Evolutionary conservation across 2,113 vertebrate genomes (phyloP), one percentile per base, ranked within the genome.

Genomic region (Lichenostomus cassidix): DNA sequence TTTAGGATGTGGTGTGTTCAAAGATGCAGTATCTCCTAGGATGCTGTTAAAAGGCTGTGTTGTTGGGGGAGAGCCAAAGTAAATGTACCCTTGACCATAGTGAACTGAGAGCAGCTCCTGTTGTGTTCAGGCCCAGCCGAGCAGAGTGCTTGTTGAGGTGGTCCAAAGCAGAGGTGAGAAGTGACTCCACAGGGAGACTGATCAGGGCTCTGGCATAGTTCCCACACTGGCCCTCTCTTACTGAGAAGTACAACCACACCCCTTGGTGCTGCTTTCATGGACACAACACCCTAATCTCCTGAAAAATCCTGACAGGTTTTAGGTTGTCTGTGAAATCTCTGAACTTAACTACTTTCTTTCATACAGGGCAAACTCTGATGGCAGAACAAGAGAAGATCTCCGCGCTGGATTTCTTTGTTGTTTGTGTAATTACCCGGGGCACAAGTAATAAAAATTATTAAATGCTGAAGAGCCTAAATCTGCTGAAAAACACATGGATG

Each of bases 1-100:
- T 92, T 65, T 74, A 73, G 79, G 75, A 93, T 83, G 67, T 85
- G 63, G 75, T 58, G 44, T 52, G 35, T 75, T 94, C 74, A 86
- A 87, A 96, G 83, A 71, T 64, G 44, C 52, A 92, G 19, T 49
- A 56, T 75, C 65, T 44, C 47, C 18, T 22, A 15, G 60, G 63
- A 62, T 69, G 82, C n/a, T 83, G 69, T 87, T 85, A 69, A 18
- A 15, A 71, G 67, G n/a, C 41, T 84, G 44, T 12, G 8, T 5
- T 71, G 27, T 24, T 63, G 78, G 21, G 21, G 83, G 12, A 68
- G 44, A 50, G 22, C 10, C 82, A 83, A 75, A 91, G 60, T 24
- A 82, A 73, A 85, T 18, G 10, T 12, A n/a, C 10, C 20, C 11
- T 60, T 83, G 47, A n/a, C 47, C 58, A 31, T 50, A 18, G 27